Conservation (phyloP, 2,797 vertebrate species). For the Kryptolebias ocellatus region DNA sequence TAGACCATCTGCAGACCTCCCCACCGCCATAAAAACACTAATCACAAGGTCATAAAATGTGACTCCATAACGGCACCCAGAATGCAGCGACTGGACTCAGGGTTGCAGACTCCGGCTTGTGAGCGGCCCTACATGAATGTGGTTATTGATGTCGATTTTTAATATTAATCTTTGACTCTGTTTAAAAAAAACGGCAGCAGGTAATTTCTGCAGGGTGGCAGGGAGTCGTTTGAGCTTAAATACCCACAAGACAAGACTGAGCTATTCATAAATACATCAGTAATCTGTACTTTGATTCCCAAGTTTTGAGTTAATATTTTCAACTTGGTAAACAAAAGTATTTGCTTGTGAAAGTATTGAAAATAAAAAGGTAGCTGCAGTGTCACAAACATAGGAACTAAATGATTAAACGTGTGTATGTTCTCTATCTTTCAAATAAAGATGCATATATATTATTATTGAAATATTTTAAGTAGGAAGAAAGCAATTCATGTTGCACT, state of each 20-base stretch:
- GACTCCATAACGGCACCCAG: constrained; percentile 75
- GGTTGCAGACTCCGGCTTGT: constrained; percentile 11
- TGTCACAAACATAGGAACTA: too few relatives aligned
- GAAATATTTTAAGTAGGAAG: too few relatives aligned
- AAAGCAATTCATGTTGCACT: too few relatives aligned
- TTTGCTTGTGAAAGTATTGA: too few relatives aligned
- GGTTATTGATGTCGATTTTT: constrained; percentile 62
- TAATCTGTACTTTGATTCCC: background rate
- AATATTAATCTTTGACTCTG: constrained; percentile 24
- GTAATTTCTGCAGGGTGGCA: constrained; percentile 18
- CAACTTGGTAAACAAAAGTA: too few relatives aligned
- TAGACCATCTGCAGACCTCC: constrained; percentile 79
- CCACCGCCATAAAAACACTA: constrained; percentile 77
- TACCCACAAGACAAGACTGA: constrained; percentile 3
- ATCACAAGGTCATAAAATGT: constrained; percentile 79
- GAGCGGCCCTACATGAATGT: constrained; percentile 63
- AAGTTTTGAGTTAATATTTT: background rate
- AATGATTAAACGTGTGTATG: too few relatives aligned
- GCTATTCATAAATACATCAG: constrained; percentile 4
- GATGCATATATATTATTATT: too few relatives aligned
- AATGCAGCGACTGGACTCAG: constrained; percentile 50
- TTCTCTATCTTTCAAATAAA: too few relatives aligned
- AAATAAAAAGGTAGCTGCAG: too few relatives aligned
- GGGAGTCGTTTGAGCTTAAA: constrained; percentile 7
- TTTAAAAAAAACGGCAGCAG: constrained; percentile 29